Evolutionary conservation across 1,140 invertebrate genomes (phyloP), one percentile per base, ranked within the genome.

Genomic region (Trachymyrmex septentrionalis): DNA sequence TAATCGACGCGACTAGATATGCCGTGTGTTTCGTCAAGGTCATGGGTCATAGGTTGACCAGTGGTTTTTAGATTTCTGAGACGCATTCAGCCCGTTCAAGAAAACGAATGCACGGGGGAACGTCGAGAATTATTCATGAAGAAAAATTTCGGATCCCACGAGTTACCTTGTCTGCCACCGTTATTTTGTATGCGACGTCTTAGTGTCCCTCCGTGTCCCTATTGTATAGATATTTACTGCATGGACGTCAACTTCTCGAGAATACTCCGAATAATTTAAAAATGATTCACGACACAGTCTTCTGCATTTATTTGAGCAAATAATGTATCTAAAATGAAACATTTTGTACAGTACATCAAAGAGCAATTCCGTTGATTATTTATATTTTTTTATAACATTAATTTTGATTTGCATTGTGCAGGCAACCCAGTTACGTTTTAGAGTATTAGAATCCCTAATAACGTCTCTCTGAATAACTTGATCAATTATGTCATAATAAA

Each of bases 51-150:
- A 75, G 30, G n/a, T 64, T 80, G 84, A 67, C 80, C 80, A 38
- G 30, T 24, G 6, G 61, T 44, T 67, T 81, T 48, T 90, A 81
- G 88, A 90, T 90, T 90, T 90, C 88, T 87, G 67, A 90, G 90
- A 78, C 81, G 88, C 88, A 75, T 88, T 82, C 88, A 71, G 67
- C 48, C 38, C 75, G 72, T 27, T 87, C 61, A 53, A 55, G 75
- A 72, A 76, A 90, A 87, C 75, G 86, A 88, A 90, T 86, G 81
- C 69, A 82, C 75, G 86, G 61, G 85, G 81, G 76, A 59, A 90
- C 81, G 76, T 50, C 34, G 81, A 55, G 89, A 90, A 90, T 90
- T 90, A 90, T 90, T 90, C 89, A 90, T 90, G 89, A 90, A 90
- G 88, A 76, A 90, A 90, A 87, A 86, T 86, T 90, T 87, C 34